Conservation (phyloP, 2,888 invertebrate genomes). For the Sericinus montela region DNA sequence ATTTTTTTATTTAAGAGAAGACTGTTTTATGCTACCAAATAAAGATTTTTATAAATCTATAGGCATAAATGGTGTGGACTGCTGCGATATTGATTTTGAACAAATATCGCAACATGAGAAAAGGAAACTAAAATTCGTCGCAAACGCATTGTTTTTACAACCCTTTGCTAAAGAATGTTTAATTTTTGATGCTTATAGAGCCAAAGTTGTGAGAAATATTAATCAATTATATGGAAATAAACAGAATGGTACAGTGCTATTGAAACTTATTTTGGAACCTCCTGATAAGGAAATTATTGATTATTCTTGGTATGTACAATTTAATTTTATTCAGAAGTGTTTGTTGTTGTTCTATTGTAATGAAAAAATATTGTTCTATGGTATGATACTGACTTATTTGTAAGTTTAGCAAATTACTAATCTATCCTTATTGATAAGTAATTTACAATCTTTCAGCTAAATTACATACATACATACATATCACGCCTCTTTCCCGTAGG, state of each 20-base stretch:
- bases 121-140: slow-evolving; percentile 35
- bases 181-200: slow-evolving; percentile 50
- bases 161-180: slow-evolving; percentile 57
- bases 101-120: slow-evolving; percentile 28
- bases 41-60: slow-evolving; percentile 42
- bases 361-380: too few relatives aligned
- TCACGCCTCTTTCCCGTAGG: too few relatives aligned
- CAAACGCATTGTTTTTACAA: slow-evolving; percentile 51
- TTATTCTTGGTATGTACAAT: slow-evolving; percentile 81
- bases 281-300: slow-evolving; percentile 83
- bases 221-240: slow-evolving; percentile 40
- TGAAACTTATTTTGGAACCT: slow-evolving; percentile 74
- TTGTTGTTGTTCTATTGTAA: too few relatives aligned
- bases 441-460: too few relatives aligned
- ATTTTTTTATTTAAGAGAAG: slow-evolving; percentile 49
- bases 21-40: slow-evolving; percentile 42
- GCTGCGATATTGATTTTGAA: slow-evolving; percentile 30
- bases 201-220: slow-evolving; percentile 47
- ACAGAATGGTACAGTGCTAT: slow-evolving; percentile 40
- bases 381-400: too few relatives aligned
- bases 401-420: too few relatives aligned
- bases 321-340: neutral
- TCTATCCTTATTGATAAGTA: too few relatives aligned
- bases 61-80: slow-evolving; percentile 42
- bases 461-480: too few relatives aligned